A percentile compares a stretch with the other conserved stretches of the same genome.
phyloP scores from a whole-genome alignment of 2,888 invertebrate species.

The Agrochola lychnidis region DNA sequence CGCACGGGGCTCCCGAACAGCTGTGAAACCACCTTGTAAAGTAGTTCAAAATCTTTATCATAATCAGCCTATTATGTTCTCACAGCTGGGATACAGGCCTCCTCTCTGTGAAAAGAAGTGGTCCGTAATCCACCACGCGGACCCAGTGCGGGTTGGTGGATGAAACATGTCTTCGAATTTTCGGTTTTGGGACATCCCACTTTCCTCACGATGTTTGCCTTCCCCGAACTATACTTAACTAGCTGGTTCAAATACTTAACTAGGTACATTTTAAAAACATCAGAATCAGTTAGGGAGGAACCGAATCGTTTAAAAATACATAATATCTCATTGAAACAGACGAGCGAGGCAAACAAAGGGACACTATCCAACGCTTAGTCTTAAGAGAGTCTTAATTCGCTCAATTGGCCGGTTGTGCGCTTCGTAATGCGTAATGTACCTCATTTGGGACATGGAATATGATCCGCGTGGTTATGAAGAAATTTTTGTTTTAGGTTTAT shows the following conservation, averaged over 20 bases:
- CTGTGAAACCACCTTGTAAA: too few relatives aligned
- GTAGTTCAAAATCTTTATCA: too few relatives aligned
- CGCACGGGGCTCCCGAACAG: too few relatives aligned
- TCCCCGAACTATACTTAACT: neutral
- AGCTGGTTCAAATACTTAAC: neutral
- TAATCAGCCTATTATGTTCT: too few relatives aligned
- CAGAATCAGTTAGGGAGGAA: conserved; percentile 18
- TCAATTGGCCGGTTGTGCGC: conserved; percentile 85
- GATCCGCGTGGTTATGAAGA: conserved; percentile 59
- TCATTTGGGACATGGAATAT: conserved; percentile 79
- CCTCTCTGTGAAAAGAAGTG: neutral
- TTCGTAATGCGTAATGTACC: conserved; percentile 83
- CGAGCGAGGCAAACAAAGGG: conserved; percentile 60
- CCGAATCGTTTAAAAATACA: conserved; percentile 46
- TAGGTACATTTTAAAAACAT: neutral
- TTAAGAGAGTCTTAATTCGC: conserved; percentile 82
- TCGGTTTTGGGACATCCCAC: neutral
- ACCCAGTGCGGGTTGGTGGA: neutral
- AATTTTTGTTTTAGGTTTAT: conserved; percentile 7
- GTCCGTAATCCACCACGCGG: neutral
- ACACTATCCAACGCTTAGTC: conserved; percentile 64
- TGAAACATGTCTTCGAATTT: neutral
- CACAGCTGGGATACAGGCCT: too few relatives aligned
- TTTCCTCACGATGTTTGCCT: neutral
- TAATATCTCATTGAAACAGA: conserved; percentile 58